A percentile compares a stretch with the other conserved stretches of the same genome.
These are phyloP conservation scores for Catharus bicknelli DNA, from an alignment of 2,113 vertebrate species.

Conservation along the genomic window DNA sequence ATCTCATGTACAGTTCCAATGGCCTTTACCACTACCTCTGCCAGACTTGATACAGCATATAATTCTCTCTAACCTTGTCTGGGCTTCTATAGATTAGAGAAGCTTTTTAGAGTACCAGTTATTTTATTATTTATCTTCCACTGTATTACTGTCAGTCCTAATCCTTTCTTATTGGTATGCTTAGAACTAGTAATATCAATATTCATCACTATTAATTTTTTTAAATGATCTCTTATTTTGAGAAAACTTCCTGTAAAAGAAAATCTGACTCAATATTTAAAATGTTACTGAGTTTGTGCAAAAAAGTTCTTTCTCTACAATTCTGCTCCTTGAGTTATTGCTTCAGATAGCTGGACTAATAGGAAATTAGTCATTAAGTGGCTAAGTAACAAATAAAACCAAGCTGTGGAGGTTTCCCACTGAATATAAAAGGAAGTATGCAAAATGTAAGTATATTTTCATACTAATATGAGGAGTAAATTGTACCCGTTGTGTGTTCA, in stretches of 20 bases:
- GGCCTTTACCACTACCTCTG: not conserved
- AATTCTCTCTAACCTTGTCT: not conserved
- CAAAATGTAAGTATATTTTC: slow-evolving; percentile 54
- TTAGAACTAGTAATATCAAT: not conserved
- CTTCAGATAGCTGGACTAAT: slow-evolving; percentile 8
- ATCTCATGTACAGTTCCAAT: not conserved
- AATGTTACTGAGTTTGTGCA: not conserved
- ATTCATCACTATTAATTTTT: not conserved
- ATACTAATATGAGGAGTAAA: not conserved
- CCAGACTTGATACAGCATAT: fast-evolving
- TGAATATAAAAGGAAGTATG: slow-evolving; percentile 17
- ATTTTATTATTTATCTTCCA: not conserved
- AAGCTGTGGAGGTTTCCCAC: not conserved
- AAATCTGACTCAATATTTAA: not conserved
- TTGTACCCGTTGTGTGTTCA: not conserved
- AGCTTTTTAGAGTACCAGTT: not conserved
- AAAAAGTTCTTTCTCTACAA: not conserved
- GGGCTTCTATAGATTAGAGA: not conserved
- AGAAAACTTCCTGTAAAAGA: not conserved
- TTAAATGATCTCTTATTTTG: not conserved
- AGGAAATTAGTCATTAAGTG: slow-evolving; percentile 15
- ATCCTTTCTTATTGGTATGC: not conserved
- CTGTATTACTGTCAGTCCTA: not conserved
- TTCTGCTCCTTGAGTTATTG: not conserved
- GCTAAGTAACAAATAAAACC: slow-evolving; percentile 28